phyloP scores from a whole-genome alignment of 2,888 invertebrate species.

The Conops quadrifasciatus region DNA sequence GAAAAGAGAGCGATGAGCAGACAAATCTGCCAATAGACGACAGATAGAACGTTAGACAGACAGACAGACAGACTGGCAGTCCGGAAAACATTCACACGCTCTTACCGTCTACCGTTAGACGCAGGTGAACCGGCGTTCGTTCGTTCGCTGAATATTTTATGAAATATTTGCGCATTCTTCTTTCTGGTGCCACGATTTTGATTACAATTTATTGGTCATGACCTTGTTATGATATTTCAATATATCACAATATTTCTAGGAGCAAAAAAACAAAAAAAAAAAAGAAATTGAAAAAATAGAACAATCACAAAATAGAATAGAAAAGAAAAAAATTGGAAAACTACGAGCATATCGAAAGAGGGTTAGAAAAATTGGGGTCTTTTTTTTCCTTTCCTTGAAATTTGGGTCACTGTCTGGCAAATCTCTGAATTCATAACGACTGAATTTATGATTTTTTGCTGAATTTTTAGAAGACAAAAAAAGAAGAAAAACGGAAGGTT shows the following conservation, averaged over 20 bases:
- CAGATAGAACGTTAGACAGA: background rate
- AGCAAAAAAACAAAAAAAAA: background rate
- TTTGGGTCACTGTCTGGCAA: too few relatives aligned
- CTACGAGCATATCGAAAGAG: background rate
- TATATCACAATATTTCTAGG: conserved; percentile 12
- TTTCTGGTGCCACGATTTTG: conserved; percentile 23
- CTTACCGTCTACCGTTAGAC: conserved; percentile 2
- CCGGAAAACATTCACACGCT: background rate
- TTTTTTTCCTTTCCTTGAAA: too few relatives aligned
- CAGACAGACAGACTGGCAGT: too few relatives aligned
- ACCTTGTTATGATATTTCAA: conserved; percentile 33
- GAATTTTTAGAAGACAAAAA: too few relatives aligned
- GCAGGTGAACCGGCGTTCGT: conserved; percentile 30
- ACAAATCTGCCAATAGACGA: background rate
- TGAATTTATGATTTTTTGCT: too few relatives aligned
- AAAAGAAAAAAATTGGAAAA: background rate
- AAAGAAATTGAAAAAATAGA: background rate
- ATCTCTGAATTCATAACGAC: too few relatives aligned
- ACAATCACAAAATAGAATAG: background rate
- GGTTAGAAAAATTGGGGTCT: too few relatives aligned
- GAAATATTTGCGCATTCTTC: conserved; percentile 29
- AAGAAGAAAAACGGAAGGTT: too few relatives aligned
- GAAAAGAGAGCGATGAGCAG: background rate
- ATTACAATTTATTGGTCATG: conserved; percentile 30
- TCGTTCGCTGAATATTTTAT: conserved; percentile 32